Conservation (phyloP, 2,113 vertebrate species). For the Notarius lentiginosus region DNA sequence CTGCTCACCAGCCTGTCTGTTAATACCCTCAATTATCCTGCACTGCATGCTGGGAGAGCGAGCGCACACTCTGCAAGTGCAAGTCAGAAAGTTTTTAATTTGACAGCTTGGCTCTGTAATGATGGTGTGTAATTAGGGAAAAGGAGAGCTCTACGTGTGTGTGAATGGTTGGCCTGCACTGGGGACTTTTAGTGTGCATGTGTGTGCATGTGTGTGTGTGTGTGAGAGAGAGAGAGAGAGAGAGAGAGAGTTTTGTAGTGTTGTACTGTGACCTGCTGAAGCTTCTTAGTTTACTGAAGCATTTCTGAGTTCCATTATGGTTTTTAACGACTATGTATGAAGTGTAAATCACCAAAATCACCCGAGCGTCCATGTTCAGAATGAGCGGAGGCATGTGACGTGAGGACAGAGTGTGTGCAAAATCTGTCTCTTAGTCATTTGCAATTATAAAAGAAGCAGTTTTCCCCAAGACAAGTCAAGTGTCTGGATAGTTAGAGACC, state of each 20-base stretch:
- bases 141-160: constrained; percentile 39
- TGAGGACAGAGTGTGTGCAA: background rate
- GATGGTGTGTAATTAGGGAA: constrained; percentile 62
- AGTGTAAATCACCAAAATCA: background rate
- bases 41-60: constrained; percentile 68
- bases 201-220: background rate
- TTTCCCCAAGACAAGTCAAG: background rate
- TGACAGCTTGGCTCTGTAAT: constrained; percentile 70
- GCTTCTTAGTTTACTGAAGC: constrained; percentile 2
- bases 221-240: background rate
- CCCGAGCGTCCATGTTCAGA: background rate
- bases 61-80: constrained; percentile 63
- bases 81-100: constrained; percentile 70
- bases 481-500: background rate
- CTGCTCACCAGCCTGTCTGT: constrained; percentile 71
- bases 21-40: constrained; percentile 75
- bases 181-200: constrained; percentile 33
- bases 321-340: constrained; percentile 1
- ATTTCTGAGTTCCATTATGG: constrained; percentile 16
- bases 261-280: constrained; percentile 11
- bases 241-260: background rate
- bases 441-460: constrained; percentile 2
- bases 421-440: background rate
- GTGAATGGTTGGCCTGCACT: constrained; percentile 57
- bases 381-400: background rate